phyloP scores from a whole-genome alignment of 2,113 vertebrate species.

The Sialia sialis region DNA sequence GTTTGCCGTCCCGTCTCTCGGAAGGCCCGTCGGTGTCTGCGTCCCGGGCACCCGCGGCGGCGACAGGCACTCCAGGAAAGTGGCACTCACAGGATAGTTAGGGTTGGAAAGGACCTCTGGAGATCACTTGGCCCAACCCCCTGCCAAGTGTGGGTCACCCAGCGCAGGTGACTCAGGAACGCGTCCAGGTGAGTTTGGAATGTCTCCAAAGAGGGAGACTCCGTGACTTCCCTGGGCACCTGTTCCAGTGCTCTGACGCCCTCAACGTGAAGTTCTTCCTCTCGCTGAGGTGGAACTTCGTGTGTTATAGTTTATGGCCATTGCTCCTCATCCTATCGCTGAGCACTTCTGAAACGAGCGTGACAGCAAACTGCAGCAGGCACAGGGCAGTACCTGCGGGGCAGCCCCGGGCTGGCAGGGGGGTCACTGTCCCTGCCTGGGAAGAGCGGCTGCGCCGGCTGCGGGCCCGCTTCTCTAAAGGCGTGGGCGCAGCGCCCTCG shows the following conservation, averaged over 20 bases:
- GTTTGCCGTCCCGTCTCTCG: rapidly evolving
- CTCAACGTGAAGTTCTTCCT: background rate
- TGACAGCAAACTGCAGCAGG: background rate
- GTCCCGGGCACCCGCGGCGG: background rate
- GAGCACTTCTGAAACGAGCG: background rate
- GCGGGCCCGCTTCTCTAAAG: background rate
- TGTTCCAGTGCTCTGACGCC: background rate
- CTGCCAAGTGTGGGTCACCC: background rate
- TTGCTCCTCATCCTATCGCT: background rate
- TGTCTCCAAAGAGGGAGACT: background rate
- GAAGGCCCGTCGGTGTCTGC: rapidly evolving
- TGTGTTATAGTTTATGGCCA: background rate
- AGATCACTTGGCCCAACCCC: background rate
- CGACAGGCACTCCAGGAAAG: background rate
- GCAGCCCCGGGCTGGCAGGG: background rate
- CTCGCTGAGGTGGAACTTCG: background rate
- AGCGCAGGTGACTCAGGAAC: background rate
- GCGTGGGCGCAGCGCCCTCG: rapidly evolving
- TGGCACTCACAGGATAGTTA: rapidly evolving
- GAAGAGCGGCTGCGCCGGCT: background rate
- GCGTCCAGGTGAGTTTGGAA: background rate
- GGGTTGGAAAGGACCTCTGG: background rate
- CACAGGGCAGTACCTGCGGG: too few species aligned
- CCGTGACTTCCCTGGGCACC: background rate
- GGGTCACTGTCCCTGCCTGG: rapidly evolving